Evolutionary conservation across 2,113 vertebrate genomes (phyloP).

Genomic region (Sterrhoptilus dennistouni): DNA sequence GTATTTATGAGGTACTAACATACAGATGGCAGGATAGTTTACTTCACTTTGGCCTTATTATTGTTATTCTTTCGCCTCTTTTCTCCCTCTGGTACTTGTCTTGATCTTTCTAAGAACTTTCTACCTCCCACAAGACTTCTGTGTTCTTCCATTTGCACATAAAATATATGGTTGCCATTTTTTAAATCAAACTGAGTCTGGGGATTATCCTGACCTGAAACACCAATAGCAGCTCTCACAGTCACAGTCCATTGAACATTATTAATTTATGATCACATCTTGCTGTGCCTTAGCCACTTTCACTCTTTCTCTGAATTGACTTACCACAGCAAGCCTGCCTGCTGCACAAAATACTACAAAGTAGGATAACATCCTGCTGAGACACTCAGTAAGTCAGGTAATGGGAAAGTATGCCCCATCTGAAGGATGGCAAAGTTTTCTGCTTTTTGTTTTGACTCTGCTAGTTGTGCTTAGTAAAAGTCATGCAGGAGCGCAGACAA

Average conservation of each 20-base stretch:
- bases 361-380: slow-evolving; percentile 51
- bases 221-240: slow-evolving; percentile 48
- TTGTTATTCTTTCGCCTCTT: not conserved
- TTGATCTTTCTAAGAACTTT: slow-evolving; percentile 14
- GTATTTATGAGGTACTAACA: accelerated
- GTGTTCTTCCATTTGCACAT: slow-evolving; percentile 14
- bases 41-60: not conserved
- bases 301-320: not conserved
- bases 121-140: not conserved
- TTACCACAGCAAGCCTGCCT: slow-evolving; percentile 14
- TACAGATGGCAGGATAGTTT: not conserved
- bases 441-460: not conserved
- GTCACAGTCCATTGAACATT: slow-evolving; percentile 56
- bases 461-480: not conserved
- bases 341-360: slow-evolving; percentile 37
- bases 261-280: slow-evolving; percentile 64
- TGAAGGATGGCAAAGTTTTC: not conserved
- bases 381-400: not conserved
- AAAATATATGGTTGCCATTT: slow-evolving; percentile 43
- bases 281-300: slow-evolving; percentile 34
- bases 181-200: slow-evolving; percentile 14
- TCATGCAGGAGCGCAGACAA: not conserved
- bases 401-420: not conserved
- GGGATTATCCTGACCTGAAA: slow-evolving; percentile 49
- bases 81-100: not conserved